These are phyloP conservation scores for Drosophila subobscura DNA, from an alignment of 1,140 invertebrate species.

Conservation along the genomic window DNA sequence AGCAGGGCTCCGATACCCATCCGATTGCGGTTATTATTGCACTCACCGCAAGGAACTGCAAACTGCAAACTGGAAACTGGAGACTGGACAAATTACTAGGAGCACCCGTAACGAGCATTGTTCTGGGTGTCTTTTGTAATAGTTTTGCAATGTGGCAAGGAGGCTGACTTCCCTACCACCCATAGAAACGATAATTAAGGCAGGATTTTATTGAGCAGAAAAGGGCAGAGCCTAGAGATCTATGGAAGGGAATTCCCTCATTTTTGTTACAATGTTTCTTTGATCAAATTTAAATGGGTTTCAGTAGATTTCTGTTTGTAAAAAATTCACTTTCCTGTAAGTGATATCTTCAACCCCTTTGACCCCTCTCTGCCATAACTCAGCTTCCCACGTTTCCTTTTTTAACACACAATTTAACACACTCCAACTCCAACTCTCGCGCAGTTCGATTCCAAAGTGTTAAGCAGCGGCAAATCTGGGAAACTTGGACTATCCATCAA, in stretches of 20 bases:
- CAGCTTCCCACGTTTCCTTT: conserved; percentile 59
- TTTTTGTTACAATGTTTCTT: too few species aligned
- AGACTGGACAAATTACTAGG: conserved; percentile 50
- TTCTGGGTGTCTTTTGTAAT: conserved; percentile 43
- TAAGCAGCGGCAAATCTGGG: conserved; percentile 7
- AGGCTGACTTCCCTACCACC: neutral
- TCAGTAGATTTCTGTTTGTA: too few species aligned
- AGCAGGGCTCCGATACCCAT: neutral
- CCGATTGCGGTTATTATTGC: conserved; percentile 60
- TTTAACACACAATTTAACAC: conserved; percentile 68
- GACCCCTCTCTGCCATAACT: neutral
- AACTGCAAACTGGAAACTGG: conserved; percentile 22
- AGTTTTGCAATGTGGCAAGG: conserved; percentile 5
- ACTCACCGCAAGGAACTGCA: conserved; percentile 36
- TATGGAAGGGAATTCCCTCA: too few species aligned
- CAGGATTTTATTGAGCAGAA: conserved; percentile 4
- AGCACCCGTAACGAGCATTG: conserved; percentile 23
- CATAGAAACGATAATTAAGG: conserved; percentile 34
- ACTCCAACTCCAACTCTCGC: conserved; percentile 41
- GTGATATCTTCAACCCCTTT: neutral
- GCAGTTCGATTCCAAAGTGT: neutral
- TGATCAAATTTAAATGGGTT: too few species aligned
- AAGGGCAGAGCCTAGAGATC: neutral
- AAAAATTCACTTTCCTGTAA: neutral
- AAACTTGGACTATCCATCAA: conserved; percentile 69